Evolutionary conservation across 2,888 invertebrate species (phyloP).

Genomic region (Deilephila elpenor): DNA sequence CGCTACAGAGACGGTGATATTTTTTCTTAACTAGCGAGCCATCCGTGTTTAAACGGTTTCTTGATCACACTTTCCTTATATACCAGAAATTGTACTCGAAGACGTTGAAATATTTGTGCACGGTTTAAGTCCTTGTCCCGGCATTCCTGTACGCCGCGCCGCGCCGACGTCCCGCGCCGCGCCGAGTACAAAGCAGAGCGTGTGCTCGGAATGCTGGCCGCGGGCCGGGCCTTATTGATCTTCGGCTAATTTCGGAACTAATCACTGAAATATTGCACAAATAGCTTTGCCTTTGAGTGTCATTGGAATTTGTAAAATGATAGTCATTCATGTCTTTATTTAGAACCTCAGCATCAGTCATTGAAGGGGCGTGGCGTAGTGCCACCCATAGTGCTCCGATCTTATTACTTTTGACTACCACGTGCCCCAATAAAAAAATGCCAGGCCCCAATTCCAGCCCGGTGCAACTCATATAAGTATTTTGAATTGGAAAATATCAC

Average conservation of each 20-base stretch:
- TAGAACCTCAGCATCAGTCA: no score
- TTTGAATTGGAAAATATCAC: no score
- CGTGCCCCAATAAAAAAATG: no score
- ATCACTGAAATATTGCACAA: not conserved
- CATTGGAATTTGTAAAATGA: no score
- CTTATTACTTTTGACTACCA: no score
- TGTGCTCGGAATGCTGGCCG: not conserved
- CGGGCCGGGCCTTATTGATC: not conserved
- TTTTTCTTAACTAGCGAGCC: not conserved
- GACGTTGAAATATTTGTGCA: not conserved
- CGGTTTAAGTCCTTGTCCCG: not conserved
- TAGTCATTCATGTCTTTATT: no score
- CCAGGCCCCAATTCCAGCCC: no score
- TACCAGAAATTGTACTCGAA: not conserved
- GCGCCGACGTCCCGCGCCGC: not conserved
- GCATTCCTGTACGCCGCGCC: not conserved
- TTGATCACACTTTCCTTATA: not conserved
- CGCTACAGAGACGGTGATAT: no score
- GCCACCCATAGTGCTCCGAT: no score
- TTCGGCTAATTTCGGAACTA: not conserved
- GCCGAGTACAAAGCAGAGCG: not conserved
- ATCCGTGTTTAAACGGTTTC: not conserved
- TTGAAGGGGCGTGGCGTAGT: no score
- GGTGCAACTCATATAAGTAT: no score
- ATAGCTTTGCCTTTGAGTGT: not conserved